These are phyloP conservation scores for Dinomys branickii DNA, from an alignment of 2,113 vertebrate genomes.

Conservation along the genomic window DNA sequence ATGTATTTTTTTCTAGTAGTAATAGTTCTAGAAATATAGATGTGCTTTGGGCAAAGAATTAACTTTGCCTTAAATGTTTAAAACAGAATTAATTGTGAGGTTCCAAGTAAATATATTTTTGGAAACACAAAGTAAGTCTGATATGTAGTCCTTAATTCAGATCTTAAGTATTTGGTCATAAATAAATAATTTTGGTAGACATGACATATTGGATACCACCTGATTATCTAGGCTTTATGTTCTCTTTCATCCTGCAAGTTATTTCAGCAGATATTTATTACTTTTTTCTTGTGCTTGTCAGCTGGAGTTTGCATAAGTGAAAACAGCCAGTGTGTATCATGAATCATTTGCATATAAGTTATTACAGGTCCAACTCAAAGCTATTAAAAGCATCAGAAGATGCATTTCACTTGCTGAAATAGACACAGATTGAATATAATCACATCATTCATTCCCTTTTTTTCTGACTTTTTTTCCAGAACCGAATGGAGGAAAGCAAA, in stretches of 20 bases:
- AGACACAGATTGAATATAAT: background rate
- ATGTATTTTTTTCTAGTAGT: background rate
- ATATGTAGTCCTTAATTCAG: constrained; percentile 33
- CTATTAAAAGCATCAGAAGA: background rate
- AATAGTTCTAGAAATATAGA: constrained; percentile 4
- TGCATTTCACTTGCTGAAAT: background rate
- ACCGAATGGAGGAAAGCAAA: constrained; percentile 98
- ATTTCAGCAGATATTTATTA: constrained; percentile 28
- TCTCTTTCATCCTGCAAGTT: constrained; percentile 36
- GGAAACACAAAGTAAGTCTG: constrained; percentile 46
- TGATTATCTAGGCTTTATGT: background rate
- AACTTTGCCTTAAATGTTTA: constrained; percentile 21
- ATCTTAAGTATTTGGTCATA: background rate
- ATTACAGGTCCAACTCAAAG: background rate
- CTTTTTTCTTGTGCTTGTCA: background rate
- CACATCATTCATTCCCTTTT: constrained; percentile 54
- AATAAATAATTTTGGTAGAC: constrained; percentile 32
- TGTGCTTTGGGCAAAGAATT: background rate
- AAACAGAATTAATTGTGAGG: constrained; percentile 12
- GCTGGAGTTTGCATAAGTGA: constrained; percentile 58
- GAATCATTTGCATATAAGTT: constrained; percentile 45
- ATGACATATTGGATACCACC: background rate
- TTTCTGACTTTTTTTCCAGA: constrained; percentile 83
- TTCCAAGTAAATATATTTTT: background rate
- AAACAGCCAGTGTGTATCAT: background rate